Evolutionary conservation across 2,797 vertebrate species (phyloP), one percentile per base, ranked within the genome.

Genomic region (Salarias fasciatus): DNA sequence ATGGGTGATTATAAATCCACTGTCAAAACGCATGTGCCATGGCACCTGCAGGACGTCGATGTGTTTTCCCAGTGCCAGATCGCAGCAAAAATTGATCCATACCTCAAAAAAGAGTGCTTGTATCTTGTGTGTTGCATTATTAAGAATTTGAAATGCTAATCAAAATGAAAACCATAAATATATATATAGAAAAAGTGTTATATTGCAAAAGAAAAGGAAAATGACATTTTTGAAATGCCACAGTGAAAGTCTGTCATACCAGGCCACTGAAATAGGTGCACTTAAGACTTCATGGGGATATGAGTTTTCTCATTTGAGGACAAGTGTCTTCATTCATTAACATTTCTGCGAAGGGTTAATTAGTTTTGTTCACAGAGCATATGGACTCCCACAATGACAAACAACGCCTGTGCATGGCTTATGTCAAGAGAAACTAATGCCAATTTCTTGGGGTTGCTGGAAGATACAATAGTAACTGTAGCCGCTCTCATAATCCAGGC

Each of bases 1-100:
- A 58, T 15, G 14, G 13, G 49, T 75, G 80, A 81, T 80, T 79
- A 56, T 50, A 61, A 77, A 68, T 67, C 72, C 58, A 66, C 29
- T 29, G 47, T 82, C 35, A 72, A 64, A 65, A 58, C 28, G 46
- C 6, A 3, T 14, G 47, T 46, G 60, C 30, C 36, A 67, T 29
- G 42, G 38, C 37, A 79, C 69, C 68, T 57, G 18, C 62, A 70
- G 72, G 72, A 82, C 30, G 42, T 50, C 28, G 72, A 28, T 77
- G 60, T 69, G 49, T 77, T 85, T 69, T 50, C 63, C 69, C 53
- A 42, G 29, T 59, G 50, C 70, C 62, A 54, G 43, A 36, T 50
- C 69, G 36, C 41, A 43, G 30, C 65, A 72, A 82, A 77, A 72
- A 73, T 50, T 46, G 18, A 5, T 77, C 54, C 73, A 28, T 56